Evolutionary conservation across 2,888 invertebrate species (phyloP).

Genomic region (Diaphora mendica): DNA sequence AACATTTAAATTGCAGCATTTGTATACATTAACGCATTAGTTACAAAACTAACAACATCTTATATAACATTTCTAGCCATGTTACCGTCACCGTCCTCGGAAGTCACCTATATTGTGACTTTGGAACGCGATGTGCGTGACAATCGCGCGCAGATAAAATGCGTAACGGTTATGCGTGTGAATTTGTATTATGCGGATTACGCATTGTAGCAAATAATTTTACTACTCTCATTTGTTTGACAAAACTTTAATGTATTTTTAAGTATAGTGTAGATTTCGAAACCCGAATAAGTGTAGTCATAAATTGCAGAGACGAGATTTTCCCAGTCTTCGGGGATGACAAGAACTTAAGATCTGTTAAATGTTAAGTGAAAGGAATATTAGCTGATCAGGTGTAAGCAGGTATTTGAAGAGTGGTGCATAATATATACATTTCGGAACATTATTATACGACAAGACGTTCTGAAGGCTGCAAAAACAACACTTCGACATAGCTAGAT

Average conservation of each 20-base stretch:
- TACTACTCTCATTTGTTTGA: neutral
- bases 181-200: neutral
- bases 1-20: slow-evolving; percentile 24
- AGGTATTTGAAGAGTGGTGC: neutral
- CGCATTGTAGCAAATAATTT: neutral
- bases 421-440: too few relatives aligned
- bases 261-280: neutral
- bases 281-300: neutral
- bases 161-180: neutral
- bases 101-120: slow-evolving; percentile 41
- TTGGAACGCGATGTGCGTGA: slow-evolving; percentile 26
- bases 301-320: neutral
- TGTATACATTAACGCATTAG: slow-evolving; percentile 20
- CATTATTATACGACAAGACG: too few relatives aligned
- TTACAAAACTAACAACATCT: slow-evolving; percentile 25
- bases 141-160: slow-evolving; percentile 20
- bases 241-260: neutral
- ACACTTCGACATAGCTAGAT: too few relatives aligned
- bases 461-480: too few relatives aligned
- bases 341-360: neutral
- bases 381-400: neutral
- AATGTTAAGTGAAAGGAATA: neutral
- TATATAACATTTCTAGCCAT: slow-evolving; percentile 28
- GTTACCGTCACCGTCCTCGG: slow-evolving; percentile 29
- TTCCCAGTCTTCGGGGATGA: neutral